Evolutionary conservation across 2,113 vertebrate genomes (phyloP).

Genomic region (Anolis sagrei): DNA sequence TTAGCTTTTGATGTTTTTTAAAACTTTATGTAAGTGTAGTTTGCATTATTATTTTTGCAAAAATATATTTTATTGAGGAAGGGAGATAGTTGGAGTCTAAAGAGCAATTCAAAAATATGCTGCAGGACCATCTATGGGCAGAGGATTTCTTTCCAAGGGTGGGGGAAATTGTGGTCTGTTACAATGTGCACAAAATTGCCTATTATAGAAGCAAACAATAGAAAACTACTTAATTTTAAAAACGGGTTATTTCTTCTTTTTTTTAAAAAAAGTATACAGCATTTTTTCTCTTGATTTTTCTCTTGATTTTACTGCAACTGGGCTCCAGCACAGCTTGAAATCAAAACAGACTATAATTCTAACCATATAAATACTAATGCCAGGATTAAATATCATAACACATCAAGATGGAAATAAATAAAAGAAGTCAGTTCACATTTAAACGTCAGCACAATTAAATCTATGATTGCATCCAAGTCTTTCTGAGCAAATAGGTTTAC

Average conservation of each 20-base stretch:
- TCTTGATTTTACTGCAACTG: background rate
- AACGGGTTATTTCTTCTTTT: background rate
- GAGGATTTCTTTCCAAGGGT: too few relatives aligned
- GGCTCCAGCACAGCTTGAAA: background rate
- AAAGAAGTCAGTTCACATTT: background rate
- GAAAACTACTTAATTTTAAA: background rate
- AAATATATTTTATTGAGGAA: too few relatives aligned
- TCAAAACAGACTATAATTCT: background rate
- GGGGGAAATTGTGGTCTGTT: too few relatives aligned
- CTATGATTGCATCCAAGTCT: background rate
- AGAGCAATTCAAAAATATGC: too few relatives aligned
- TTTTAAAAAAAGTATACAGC: too few relatives aligned
- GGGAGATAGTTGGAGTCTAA: too few relatives aligned
- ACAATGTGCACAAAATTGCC: too few relatives aligned
- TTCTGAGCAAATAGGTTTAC: background rate
- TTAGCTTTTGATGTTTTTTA: too few relatives aligned
- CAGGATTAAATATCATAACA: background rate
- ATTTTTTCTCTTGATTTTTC: background rate
- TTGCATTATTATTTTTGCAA: too few relatives aligned
- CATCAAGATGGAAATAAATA: background rate
- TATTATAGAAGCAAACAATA: background rate
- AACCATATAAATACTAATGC: background rate
- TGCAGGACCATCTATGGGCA: too few relatives aligned
- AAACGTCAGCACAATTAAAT: background rate
- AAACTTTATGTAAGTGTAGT: too few relatives aligned